phyloP scores from a whole-genome alignment of 2,113 vertebrate species.

The Pavo muticus region DNA sequence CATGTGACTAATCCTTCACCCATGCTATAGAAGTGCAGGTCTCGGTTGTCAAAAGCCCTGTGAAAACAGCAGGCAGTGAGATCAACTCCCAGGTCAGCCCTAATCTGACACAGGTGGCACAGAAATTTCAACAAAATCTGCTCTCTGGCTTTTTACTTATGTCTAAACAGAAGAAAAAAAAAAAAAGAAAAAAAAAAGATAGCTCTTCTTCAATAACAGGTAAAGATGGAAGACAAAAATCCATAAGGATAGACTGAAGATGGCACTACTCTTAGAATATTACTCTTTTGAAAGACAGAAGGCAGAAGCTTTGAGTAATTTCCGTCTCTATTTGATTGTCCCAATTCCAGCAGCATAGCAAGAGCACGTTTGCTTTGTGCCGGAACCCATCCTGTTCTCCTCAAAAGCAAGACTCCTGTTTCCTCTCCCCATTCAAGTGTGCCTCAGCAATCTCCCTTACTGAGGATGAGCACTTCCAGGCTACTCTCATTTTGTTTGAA shows the following conservation, averaged over 20 bases:
- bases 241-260: neutral
- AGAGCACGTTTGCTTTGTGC: neutral
- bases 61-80: constrained; percentile 19
- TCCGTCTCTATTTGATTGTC: neutral
- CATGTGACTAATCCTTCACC: constrained; percentile 45
- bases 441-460: neutral
- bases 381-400: neutral
- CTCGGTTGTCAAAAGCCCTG: neutral
- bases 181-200: neutral
- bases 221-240: neutral
- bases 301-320: neutral
- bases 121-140: neutral
- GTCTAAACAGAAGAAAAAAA: neutral
- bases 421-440: neutral
- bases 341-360: neutral
- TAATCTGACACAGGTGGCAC: neutral
- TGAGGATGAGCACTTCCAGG: neutral
- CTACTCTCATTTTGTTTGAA: neutral
- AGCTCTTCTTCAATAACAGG: neutral
- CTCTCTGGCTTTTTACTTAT: neutral
- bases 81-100: neutral
- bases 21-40: neutral
- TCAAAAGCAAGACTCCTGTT: neutral
- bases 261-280: neutral
- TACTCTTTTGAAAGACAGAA: neutral